Base-by-base conservation (phyloP, 2,888 invertebrate species). In the Chymomyza fuscimana region DNA sequence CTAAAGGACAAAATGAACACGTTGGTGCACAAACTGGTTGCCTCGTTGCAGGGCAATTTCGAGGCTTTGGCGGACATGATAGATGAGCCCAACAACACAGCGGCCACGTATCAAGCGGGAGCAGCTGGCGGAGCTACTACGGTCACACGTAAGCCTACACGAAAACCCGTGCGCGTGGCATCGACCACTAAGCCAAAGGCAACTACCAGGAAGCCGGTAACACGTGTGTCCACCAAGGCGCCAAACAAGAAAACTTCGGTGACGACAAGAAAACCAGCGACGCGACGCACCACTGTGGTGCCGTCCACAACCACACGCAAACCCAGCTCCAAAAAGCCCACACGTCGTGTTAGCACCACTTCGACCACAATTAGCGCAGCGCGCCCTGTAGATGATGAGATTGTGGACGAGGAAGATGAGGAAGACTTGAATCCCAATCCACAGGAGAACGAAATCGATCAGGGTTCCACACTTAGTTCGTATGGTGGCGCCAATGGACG, bases 11-110 rank as follows among this genome's bases (percentile, higher is more conserved):
- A 96, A 91, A 95, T 97, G 92, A 96, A 96, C 85, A 92, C 95
- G 0, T 95, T 97, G 79, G 97, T 97, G 0, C 95, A 95, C 83
- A 96, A 96, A 91, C 95, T 97, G 16, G 96, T 97, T 10, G 95
- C 96, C 75, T 96, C 96, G 22, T 92, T 97, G 1, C 96, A 96
- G 91, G 96, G 95, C 1, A 96, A 97, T 32, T 97, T 97, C 90
- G 94, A 96, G 81, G 96, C 95, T 64, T 90, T 97, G 12, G 95
- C 95, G 79, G 96, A 96, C 80, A 94, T 97, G 72, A 95, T 97
- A 15, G 93, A 94, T 67, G 93, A 93, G 59, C 91, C 91, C 51
- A 93, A 93, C 22, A 86, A 85, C 65, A 91, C 83, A 56, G 90
- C 81, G 1, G 78, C 76, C 0, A 87, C 83, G 0, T 89, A 89